Evolutionary conservation across 2,113 vertebrate species (phyloP).

Genomic region (Aptenodytes patagonicus): DNA sequence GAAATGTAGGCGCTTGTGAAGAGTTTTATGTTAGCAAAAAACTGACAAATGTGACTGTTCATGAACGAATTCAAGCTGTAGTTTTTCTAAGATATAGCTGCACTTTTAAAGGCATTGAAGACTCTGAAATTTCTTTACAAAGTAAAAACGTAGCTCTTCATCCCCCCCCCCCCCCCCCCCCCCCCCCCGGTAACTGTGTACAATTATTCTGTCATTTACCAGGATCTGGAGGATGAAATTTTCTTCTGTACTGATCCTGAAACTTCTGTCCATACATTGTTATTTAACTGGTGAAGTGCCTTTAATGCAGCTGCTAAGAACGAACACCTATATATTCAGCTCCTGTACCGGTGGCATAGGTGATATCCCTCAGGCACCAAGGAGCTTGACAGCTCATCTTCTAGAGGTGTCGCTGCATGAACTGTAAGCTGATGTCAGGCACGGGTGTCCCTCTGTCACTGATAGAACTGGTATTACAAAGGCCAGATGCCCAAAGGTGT

Average conservation of each 20-base stretch:
- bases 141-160: neutral
- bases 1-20: neutral
- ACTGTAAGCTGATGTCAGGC: neutral
- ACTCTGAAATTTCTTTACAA: neutral
- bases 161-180: fast-evolving
- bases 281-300: neutral
- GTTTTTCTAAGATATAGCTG: neutral
- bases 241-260: neutral
- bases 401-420: neutral
- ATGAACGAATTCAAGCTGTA: neutral
- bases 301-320: neutral
- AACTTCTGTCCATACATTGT: neutral
- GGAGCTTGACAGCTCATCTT: neutral
- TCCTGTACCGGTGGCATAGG: neutral
- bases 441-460: neutral
- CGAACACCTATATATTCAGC: neutral
- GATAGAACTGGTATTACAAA: neutral
- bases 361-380: neutral
- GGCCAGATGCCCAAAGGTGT: neutral
- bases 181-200: neutral
- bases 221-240: neutral
- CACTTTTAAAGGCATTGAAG: neutral
- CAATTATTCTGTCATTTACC: neutral
- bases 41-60: neutral
- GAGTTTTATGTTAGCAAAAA: neutral